These are phyloP conservation scores for Strigops habroptila DNA, from an alignment of 2,113 vertebrate genomes.

Conservation along the genomic window DNA sequence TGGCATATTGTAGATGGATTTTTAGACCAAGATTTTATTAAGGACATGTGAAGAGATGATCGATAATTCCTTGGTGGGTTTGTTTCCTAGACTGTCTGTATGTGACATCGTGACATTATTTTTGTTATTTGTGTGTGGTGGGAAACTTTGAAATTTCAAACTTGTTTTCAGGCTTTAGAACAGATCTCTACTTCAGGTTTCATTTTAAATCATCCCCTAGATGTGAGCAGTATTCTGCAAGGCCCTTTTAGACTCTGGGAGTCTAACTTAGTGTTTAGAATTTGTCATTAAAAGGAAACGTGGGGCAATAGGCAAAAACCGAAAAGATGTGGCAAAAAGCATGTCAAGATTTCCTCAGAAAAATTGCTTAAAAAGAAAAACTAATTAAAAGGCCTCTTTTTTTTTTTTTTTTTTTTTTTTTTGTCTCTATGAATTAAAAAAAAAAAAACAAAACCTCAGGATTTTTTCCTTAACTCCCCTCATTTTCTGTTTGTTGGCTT, in stretches of 20 bases:
- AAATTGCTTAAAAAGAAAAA: background rate
- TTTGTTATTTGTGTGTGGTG: background rate
- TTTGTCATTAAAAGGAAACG: background rate
- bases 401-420: background rate
- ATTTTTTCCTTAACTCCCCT: background rate
- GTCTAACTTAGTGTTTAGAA: background rate
- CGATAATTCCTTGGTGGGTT: slow-evolving; percentile 1
- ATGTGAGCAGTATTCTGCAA: background rate
- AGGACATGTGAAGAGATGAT: slow-evolving; percentile 35
- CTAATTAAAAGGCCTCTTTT: background rate
- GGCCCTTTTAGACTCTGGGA: background rate
- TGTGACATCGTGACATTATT: slow-evolving; percentile 6
- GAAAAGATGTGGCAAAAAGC: background rate
- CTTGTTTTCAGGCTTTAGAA: background rate
- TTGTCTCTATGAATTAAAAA: background rate
- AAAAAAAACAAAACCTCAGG: background rate
- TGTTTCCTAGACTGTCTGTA: slow-evolving; percentile 7
- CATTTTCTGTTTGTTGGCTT: background rate
- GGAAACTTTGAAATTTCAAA: slow-evolving; percentile 6
- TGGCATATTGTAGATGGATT: background rate
- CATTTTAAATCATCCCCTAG: background rate
- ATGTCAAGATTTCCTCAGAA: background rate
- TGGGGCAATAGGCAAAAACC: background rate
- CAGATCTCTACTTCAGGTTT: background rate
- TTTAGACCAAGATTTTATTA: slow-evolving; percentile 45